Conservation (phyloP, 2,888 invertebrate genomes). For the Seira musarum region DNA sequence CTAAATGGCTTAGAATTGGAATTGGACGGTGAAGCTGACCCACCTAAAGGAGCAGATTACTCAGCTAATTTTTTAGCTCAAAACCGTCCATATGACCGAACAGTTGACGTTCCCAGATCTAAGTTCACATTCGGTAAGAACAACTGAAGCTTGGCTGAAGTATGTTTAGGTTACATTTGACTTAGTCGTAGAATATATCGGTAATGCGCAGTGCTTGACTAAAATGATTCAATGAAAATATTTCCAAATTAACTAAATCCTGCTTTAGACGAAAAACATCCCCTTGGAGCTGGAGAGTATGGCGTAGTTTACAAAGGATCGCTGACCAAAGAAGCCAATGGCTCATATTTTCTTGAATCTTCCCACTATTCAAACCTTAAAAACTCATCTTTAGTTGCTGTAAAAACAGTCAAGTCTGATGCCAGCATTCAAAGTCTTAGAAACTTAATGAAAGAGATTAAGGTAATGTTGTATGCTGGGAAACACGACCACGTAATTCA, state of each 20-base stretch:
- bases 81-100: slow-evolving; percentile 37
- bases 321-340: too few relatives aligned
- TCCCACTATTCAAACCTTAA: too few relatives aligned
- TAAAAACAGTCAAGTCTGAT: slow-evolving; percentile 44
- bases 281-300: slow-evolving; percentile 44
- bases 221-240: too few relatives aligned
- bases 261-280: slow-evolving; percentile 23
- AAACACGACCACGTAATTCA: slow-evolving; percentile 33
- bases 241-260: too few relatives aligned
- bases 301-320: slow-evolving; percentile 49
- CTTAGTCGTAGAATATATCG: too few relatives aligned
- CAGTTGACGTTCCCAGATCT: slow-evolving; percentile 39
- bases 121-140: slow-evolving; percentile 27
- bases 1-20: slow-evolving; percentile 28
- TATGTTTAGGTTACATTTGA: too few relatives aligned
- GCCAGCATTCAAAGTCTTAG: slow-evolving; percentile 10
- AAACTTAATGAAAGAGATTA: slow-evolving; percentile 47
- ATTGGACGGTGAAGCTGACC: not conserved
- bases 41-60: slow-evolving; percentile 3
- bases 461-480: slow-evolving; percentile 51
- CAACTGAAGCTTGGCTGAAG: too few relatives aligned
- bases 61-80: slow-evolving; percentile 29
- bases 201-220: not conserved
- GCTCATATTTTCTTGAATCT: not conserved
- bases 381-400: too few relatives aligned